phyloP scores from a whole-genome alignment of 2,888 invertebrate species.

The Melanophora roralis region DNA sequence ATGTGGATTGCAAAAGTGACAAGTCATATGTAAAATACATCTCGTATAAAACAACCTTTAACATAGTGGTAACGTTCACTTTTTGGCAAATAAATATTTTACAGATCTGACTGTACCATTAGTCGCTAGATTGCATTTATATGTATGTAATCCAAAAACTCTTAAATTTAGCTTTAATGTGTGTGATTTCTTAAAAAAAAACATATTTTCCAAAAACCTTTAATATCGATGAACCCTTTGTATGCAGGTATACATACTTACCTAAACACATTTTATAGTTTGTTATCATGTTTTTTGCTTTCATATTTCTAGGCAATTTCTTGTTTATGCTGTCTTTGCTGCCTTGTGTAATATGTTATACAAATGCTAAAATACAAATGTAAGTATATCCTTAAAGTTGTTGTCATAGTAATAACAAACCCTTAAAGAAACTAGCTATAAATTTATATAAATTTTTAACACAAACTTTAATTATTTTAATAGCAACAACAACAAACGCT shows the following conservation, averaged over 20 bases:
- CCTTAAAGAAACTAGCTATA: slow-evolving; percentile 56
- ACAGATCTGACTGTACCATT: no score
- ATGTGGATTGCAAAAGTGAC: no score
- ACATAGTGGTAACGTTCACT: no score
- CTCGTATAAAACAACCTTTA: no score
- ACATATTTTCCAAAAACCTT: not conserved
- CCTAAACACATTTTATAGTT: slow-evolving; percentile 32
- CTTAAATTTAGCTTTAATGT: no score
- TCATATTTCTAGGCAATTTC: slow-evolving; percentile 26
- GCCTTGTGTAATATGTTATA: slow-evolving; percentile 32
- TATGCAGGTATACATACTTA: not conserved
- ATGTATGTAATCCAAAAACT: no score
- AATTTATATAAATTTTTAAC: not conserved
- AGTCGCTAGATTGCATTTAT: no score
- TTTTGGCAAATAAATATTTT: no score
- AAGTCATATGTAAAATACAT: no score
- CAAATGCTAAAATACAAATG: slow-evolving; percentile 43
- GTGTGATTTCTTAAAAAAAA: no score
- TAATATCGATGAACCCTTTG: not conserved
- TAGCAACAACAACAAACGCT: not conserved
- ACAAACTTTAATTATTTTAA: not conserved
- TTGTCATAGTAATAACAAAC: slow-evolving; percentile 71
- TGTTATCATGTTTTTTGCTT: slow-evolving; percentile 26
- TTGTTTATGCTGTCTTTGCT: slow-evolving; percentile 18
- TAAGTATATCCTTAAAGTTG: slow-evolving; percentile 63